Percentiles rank a stretch among this genome's conserved stretches.
Conservation (phyloP, 2,888 invertebrate genomes). For the Podotricha telesiphe region DNA sequence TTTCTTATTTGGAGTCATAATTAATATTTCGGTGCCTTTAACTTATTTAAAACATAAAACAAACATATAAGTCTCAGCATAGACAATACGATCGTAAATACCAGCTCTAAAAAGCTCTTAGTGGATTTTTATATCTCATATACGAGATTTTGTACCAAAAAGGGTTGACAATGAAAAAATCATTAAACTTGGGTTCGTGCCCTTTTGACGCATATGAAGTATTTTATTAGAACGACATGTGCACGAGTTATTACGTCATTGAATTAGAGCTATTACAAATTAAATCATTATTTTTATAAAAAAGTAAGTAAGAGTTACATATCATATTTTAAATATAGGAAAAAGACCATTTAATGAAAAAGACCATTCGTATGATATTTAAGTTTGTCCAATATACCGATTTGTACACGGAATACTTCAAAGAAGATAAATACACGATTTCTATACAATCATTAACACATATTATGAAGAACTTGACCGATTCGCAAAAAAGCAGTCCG, state of each 20-base stretch:
- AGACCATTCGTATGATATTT: no score
- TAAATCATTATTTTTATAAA: not conserved
- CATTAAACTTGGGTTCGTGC: slow-evolving; percentile 67
- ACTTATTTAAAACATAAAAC: slow-evolving; percentile 43
- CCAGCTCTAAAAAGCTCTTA: slow-evolving; percentile 62
- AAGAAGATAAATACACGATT: not conserved
- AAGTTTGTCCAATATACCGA: not conserved
- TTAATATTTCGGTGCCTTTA: slow-evolving; percentile 39
- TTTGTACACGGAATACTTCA: not conserved
- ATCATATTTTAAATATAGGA: no score
- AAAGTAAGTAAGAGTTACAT: not conserved
- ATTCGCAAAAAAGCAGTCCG: slow-evolving; percentile 46
- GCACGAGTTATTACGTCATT: slow-evolving; percentile 56
- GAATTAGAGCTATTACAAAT: not conserved
- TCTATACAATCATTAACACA: slow-evolving; percentile 43
- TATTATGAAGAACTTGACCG: slow-evolving; percentile 47
- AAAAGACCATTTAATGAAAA: no score
- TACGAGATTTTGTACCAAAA: slow-evolving; percentile 58
- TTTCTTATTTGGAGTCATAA: slow-evolving; percentile 36
- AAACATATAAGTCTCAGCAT: slow-evolving; percentile 46
- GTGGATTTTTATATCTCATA: slow-evolving; percentile 64
- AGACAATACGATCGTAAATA: slow-evolving; percentile 68
- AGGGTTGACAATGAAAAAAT: slow-evolving; percentile 65
- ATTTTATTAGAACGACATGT: slow-evolving; percentile 75
- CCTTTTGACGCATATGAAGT: slow-evolving; percentile 64